phyloP scores from a whole-genome alignment of 1,140 invertebrate species.

The Eriocheir sinensis region DNA sequence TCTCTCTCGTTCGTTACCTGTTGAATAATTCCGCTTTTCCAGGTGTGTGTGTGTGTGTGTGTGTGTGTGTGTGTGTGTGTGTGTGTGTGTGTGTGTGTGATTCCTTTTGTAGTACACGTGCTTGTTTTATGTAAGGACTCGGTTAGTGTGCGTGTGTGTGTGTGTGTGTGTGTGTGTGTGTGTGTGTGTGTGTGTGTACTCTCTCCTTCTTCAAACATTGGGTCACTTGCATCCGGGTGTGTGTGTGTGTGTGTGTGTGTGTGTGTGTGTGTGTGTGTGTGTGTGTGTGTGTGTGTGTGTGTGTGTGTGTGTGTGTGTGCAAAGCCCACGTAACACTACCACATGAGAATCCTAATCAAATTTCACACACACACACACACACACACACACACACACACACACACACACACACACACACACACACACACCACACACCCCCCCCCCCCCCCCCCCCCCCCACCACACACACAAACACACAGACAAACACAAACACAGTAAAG shows the following conservation, averaged over 20 bases:
- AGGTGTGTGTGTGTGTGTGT: background rate
- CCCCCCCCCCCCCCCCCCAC: no score
- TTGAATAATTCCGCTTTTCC: background rate
- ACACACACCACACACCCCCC: background rate
- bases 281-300: no score
- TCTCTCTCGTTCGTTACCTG: background rate
- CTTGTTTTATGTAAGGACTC: background rate
- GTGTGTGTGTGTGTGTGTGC: no score
- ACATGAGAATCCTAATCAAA: no score
- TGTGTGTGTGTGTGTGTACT: slow-evolving; percentile 6
- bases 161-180: slow-evolving; percentile 20
- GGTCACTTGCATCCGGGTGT: no score
- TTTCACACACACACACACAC: no score
- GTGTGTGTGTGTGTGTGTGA: slow-evolving; percentile 12
- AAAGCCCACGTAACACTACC: background rate
- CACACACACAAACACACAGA: no score
- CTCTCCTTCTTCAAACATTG: no score
- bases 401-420: slow-evolving; percentile 22
- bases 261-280: no score
- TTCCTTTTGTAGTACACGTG: background rate
- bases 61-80: slow-evolving; percentile 22
- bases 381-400: no score
- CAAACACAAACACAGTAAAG: no score
- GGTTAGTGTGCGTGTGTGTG: background rate
- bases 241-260: no score